phyloP scores from a whole-genome alignment of 2,888 invertebrate species.

The Caenorhabditis macrosperma region DNA sequence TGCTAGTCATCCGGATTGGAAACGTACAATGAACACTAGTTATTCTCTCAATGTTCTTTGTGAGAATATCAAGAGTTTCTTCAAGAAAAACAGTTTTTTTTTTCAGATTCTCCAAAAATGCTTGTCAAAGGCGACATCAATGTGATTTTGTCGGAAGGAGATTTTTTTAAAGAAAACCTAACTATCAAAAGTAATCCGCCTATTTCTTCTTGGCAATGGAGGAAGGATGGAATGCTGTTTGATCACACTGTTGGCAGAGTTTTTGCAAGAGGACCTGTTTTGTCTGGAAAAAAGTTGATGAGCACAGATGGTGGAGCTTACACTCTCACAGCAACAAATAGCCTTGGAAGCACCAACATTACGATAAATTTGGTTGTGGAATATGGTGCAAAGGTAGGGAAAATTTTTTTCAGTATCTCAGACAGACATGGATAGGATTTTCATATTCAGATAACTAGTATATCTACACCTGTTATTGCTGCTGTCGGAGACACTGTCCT shows the following conservation, averaged over 20 bases:
- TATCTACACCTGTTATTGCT: constrained; percentile 77
- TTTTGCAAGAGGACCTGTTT: constrained; percentile 67
- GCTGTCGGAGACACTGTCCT: constrained; percentile 75
- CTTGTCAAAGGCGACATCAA: constrained; percentile 73
- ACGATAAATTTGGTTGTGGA: constrained; percentile 75
- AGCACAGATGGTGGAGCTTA: constrained; percentile 76
- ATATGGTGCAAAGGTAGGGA: constrained; percentile 71
- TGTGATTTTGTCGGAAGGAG: constrained; percentile 77
- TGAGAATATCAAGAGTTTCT: constrained; percentile 42
- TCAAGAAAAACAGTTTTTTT: neutral
- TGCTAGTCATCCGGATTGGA: constrained; percentile 77
- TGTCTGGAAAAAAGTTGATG: constrained; percentile 65
- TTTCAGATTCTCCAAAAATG: constrained; percentile 76
- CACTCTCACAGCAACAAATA: constrained; percentile 74
- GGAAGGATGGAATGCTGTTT: constrained; percentile 75
- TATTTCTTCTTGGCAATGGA: constrained; percentile 73
- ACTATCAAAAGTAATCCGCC: constrained; percentile 77
- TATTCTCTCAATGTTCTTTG: constrained; percentile 75
- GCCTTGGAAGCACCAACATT: constrained; percentile 75
- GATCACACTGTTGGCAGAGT: constrained; percentile 74
- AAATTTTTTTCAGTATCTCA: neutral
- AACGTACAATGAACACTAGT: constrained; percentile 66
- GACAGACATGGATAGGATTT: constrained; percentile 2
- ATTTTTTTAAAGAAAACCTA: constrained; percentile 77
- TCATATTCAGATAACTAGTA: constrained; percentile 65